Base-by-base conservation (phyloP, 23 tunicate genomes). In the Botrylloides violaceus region DNA sequence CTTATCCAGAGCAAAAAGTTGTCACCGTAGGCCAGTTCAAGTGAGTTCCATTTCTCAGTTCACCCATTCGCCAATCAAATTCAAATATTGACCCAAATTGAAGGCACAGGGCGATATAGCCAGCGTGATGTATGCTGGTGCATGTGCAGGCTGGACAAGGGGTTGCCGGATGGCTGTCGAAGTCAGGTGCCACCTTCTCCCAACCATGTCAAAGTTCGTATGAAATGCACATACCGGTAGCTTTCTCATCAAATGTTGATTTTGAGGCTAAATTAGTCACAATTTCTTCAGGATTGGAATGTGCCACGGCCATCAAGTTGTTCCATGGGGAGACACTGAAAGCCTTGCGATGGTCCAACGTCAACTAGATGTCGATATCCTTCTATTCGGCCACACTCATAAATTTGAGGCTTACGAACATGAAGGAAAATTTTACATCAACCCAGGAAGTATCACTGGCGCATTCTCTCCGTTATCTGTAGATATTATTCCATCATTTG, bases 251-350 rank as follows among this genome's bases (percentile, higher is more conserved):
- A n/a, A n/a, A n/a, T n/a, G n/a, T n/a, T n/a, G n/a, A n/a, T n/a
- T n/a, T n/a, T n/a, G n/a, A n/a, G n/a, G n/a, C n/a, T n/a, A n/a
- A n/a, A n/a, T n/a, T n/a, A n/a, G n/a, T n/a, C n/a, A 47, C 18
- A 12, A 12, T 63, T 15, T 3, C 29, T 63, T 63, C 35, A 81
- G 94, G 18, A 86, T 93, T 36, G 98, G 98, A 66, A 77, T 93
- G 88, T 77, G 83, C 34, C 98, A 93, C 53, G 98, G 98, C 0
- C 98, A 93, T 47, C 98, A 93, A 78, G 94, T 92, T 29, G 78
- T 80, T 36, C 98, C 98, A 30, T 85, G 94, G 94, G 94, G 94
- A 23, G 88, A 81, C 59, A 73, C 87, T 2, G 87, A 93, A 61
- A 78, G 88, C 53, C 75, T 93, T 4, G 98, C 92, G 36, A 77